Evolutionary conservation across 2,797 vertebrate species (phyloP).

Genomic region (Choloepus didactylus): DNA sequence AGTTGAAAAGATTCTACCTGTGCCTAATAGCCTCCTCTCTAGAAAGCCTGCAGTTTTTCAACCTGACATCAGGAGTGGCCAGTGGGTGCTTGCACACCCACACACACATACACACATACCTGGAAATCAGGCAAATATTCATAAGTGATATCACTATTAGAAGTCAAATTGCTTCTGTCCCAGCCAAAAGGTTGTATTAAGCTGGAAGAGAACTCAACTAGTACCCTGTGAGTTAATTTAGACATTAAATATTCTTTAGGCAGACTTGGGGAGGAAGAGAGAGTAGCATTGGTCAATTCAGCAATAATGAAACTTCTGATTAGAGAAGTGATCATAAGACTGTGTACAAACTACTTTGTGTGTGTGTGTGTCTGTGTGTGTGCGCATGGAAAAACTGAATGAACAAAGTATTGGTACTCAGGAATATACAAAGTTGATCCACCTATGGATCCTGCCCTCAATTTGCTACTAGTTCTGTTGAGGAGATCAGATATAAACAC

Average conservation of each 20-base stretch:
- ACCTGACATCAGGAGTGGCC: background rate
- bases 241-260: background rate
- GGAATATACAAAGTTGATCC: background rate
- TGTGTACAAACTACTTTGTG: background rate
- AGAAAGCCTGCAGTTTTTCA: background rate
- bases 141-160: background rate
- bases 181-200: background rate
- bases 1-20: background rate
- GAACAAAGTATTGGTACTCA: background rate
- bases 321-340: background rate
- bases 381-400: background rate
- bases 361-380: background rate
- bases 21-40: background rate
- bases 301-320: background rate
- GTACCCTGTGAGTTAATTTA: background rate
- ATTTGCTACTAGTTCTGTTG: background rate
- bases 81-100: background rate
- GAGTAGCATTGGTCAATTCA: background rate
- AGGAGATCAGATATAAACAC: background rate
- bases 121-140: background rate
- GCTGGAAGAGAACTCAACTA: background rate
- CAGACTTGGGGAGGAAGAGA: rapidly evolving
- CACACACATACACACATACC: background rate
- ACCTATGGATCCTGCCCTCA: background rate
- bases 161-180: slow-evolving; percentile 3